Evolutionary conservation across 2,797 vertebrate species (phyloP), one percentile per base, ranked within the genome.

Genomic region (Artibeus jamaicensis): DNA sequence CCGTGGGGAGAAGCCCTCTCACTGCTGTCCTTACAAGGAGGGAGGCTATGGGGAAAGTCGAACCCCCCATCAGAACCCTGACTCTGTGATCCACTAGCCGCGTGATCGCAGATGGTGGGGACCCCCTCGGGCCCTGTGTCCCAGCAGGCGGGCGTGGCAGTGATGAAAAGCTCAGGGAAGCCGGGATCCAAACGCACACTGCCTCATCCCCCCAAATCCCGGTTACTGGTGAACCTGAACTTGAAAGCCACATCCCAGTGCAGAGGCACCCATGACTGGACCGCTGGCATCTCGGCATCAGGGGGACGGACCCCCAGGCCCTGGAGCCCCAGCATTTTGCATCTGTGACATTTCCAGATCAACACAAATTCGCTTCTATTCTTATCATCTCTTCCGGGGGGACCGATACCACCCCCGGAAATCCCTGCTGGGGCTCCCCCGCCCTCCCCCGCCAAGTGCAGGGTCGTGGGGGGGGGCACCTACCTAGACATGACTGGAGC

Each of bases 31-130:
- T 21, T 26, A 14, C 59, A 26, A 50, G 26, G 37, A 42, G 34
- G 8, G 24, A 14, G 16, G 5, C 2, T 1, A 0, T 0, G 0
- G 4, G 24, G 32, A 22, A 48, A 0, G 19, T 26, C n/a, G 15
- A 34, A 24, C 44, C 1, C 1, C 15, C 26, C 32, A 34, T 46
- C 32, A 2, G n/a, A 14, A 42, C 1, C 24, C 32, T 21, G 46
- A 12, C 29, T 32, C 50, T 32, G 62, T 29, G 44, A 3, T 4
- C 42, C 29, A 2, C 53, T 3, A 7, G 39, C 39, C 22, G 3
- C 9, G 7, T 22, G 4, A 18, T 26, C 50, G 5, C 4, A 29
- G 9, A 32, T 19, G 74, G 9, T 7, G 34, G 32, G 6, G 21
- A 3, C 32, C 18, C 3, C 34, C 37, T 59, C 42, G 8, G 8